These are phyloP conservation scores for Gisinianus flammeolus DNA, from an alignment of 2,888 invertebrate genomes.

Conservation along the genomic window DNA sequence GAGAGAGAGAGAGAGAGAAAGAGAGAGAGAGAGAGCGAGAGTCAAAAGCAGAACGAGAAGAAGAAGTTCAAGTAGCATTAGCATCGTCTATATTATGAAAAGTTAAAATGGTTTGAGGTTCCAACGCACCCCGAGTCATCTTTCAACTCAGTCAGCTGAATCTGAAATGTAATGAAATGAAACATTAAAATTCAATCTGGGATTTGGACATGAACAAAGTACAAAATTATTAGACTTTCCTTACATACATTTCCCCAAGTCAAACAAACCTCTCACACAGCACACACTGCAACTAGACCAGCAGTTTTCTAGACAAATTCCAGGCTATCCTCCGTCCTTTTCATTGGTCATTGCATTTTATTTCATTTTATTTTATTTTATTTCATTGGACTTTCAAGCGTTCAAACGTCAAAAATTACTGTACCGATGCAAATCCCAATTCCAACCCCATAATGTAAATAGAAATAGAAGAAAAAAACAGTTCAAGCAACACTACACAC, in stretches of 20 bases:
- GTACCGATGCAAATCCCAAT: too few species aligned
- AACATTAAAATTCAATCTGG: slow-evolving; percentile 44
- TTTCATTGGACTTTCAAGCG: too few species aligned
- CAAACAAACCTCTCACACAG: not conserved
- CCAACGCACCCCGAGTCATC: slow-evolving; percentile 17
- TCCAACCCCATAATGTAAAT: too few species aligned
- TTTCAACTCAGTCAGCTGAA: slow-evolving; percentile 28
- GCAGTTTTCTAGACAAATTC: not conserved
- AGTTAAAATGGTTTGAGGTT: slow-evolving; percentile 22
- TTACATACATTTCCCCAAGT: not conserved
- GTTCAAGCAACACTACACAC: too few species aligned
- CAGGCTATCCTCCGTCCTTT: too few species aligned
- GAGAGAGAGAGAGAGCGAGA: not conserved
- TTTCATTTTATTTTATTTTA: too few species aligned
- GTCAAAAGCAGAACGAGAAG: not conserved
- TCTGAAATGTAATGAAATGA: slow-evolving; percentile 36
- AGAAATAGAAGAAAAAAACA: too few species aligned
- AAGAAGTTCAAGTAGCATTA: not conserved
- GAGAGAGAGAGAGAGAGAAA: too few species aligned
- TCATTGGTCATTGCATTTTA: too few species aligned
- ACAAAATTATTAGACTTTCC: slow-evolving; percentile 14
- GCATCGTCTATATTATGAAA: not conserved
- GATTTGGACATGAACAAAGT: slow-evolving; percentile 34
- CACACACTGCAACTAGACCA: not conserved
- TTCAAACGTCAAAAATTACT: too few species aligned